Percentiles rank a stretch among this genome's conserved stretches.
These are phyloP conservation scores for Epinotia ramella DNA, from an alignment of 2,888 invertebrate species.

Conservation along the genomic window DNA sequence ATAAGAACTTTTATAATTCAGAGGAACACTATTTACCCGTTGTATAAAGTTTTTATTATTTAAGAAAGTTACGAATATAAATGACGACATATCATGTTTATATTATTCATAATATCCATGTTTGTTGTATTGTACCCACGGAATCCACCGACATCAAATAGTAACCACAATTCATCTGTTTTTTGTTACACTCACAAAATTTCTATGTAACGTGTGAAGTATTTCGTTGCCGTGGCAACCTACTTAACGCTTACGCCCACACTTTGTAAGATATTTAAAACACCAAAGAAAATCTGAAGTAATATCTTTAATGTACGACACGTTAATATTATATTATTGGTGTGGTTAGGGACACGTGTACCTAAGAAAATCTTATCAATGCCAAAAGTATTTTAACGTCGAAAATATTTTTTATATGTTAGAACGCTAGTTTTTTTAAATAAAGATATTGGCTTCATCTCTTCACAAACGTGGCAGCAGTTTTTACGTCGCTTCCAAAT, in stretches of 20 bases:
- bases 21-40: no score
- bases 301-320: constrained; percentile 19
- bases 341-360: constrained; percentile 22
- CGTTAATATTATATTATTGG: constrained; percentile 6
- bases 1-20: no score
- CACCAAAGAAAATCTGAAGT: constrained; percentile 17
- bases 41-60: no score
- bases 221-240: constrained; percentile 53
- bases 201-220: constrained; percentile 2
- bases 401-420: no score
- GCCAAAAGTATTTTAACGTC: not conserved
- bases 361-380: not conserved
- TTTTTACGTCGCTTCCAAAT: no score
- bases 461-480: no score
- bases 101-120: no score
- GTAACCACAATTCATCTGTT: not conserved
- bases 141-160: not conserved
- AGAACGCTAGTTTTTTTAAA: no score
- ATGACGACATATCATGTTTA: no score
- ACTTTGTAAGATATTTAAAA: constrained; percentile 23
- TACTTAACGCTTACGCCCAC: constrained; percentile 48
- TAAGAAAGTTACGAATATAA: no score
- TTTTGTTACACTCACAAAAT: not conserved
- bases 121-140: not conserved
- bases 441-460: no score